Percentiles rank a stretch among this genome's conserved stretches.
Conservation (phyloP, 2,888 invertebrate genomes). For the Euzophera pinguis region DNA sequence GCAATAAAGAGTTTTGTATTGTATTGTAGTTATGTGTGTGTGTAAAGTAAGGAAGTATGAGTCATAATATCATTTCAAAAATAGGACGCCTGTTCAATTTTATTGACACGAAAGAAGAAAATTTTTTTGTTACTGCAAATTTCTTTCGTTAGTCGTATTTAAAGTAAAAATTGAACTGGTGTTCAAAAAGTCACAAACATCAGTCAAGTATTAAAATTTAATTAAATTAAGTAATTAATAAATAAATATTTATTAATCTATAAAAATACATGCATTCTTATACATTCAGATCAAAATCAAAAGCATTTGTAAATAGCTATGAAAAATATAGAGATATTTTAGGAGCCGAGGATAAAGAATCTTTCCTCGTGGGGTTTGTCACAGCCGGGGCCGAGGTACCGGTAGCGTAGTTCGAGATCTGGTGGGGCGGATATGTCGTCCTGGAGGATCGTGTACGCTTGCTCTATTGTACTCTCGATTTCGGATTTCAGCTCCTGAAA, state of each 20-base stretch:
- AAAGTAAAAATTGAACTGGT: no score
- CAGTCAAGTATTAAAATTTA: neutral
- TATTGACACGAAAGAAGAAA: no score
- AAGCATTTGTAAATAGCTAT: neutral
- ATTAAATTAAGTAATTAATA: neutral
- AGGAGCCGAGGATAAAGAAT: constrained; percentile 59
- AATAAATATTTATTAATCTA: neutral
- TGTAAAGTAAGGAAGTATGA: no score
- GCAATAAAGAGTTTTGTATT: no score
- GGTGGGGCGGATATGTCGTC: constrained; percentile 75
- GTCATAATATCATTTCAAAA: no score
- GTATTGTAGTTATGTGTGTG: no score
- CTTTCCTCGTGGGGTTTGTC: constrained; percentile 66
- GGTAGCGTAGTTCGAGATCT: constrained; percentile 62
- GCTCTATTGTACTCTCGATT: constrained; percentile 71
- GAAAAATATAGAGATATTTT: neutral
- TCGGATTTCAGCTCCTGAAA: constrained; percentile 68
- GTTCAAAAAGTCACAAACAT: no score
- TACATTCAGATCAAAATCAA: constrained; percentile 8
- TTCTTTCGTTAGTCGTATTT: no score
- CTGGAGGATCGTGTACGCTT: constrained; percentile 75
- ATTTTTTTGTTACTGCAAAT: no score
- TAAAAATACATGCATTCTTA: constrained; percentile 2
- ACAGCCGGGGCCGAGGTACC: constrained; percentile 68
- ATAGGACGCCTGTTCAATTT: no score